Evolutionary conservation across 1,140 invertebrate species (phyloP).

Genomic region (Apis mellifera): Amel_HAv3.1 CM009936.2:6216001-6216500

Average conservation of each 20-base stretch:
- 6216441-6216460: too few relatives aligned
- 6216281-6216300: too few relatives aligned
- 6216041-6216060: not conserved
- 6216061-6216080: slow-evolving; percentile 59
- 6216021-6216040: slow-evolving; percentile 13
- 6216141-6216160: slow-evolving; percentile 37
- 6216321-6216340: too few relatives aligned
- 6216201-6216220: slow-evolving; percentile 50
- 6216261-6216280: slow-evolving; percentile 1
- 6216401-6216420: too few relatives aligned
- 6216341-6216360: too few relatives aligned
- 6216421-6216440: too few relatives aligned
- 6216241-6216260: slow-evolving; percentile 26
- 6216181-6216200: slow-evolving; percentile 54
- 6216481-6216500: too few relatives aligned
- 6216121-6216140: slow-evolving; percentile 7
- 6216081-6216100: slow-evolving; percentile 65
- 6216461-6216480: too few relatives aligned
- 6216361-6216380: too few relatives aligned
- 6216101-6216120: slow-evolving; percentile 67
- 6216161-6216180: slow-evolving; percentile 72
- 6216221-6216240: slow-evolving; percentile 4
- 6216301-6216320: too few relatives aligned
- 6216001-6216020: not conserved
- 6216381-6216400: too few relatives aligned